Percentiles rank a stretch among this genome's conserved stretches.
phyloP scores from a whole-genome alignment of 2,888 invertebrate genomes.

The Drosophila mercatorum region DNA sequence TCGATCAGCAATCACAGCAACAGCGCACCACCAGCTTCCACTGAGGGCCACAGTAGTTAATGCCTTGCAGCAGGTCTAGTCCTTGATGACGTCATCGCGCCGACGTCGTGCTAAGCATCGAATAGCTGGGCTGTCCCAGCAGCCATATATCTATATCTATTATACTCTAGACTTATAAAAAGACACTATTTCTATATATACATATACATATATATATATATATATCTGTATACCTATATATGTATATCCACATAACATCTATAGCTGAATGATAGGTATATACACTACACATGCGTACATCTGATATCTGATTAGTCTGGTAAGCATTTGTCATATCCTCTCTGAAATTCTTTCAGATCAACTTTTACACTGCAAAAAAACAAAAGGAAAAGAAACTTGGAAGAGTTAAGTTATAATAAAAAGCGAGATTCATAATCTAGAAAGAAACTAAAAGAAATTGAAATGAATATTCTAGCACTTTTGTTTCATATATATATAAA shows the following conservation, averaged over 20 bases:
- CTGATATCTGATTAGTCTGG: slow-evolving; percentile 12
- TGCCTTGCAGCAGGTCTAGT: slow-evolving; percentile 26
- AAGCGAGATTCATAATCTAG: background rate
- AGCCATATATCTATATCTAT: slow-evolving; percentile 43
- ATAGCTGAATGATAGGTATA: background rate
- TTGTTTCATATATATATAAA: background rate
- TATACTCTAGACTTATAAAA: slow-evolving; percentile 13
- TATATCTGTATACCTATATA: background rate
- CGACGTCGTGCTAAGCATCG: slow-evolving; percentile 56
- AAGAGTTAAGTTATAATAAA: background rate
- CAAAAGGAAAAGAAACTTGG: background rate
- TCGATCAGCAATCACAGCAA: slow-evolving; percentile 37
- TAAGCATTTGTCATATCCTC: slow-evolving; percentile 3
- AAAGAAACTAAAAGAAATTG: slow-evolving; percentile 4
- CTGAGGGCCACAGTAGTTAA: slow-evolving; percentile 18
- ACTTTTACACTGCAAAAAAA: background rate
- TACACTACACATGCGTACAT: too few relatives aligned
- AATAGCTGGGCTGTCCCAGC: slow-evolving; percentile 55
- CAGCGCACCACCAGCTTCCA: slow-evolving; percentile 58
- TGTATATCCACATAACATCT: background rate
- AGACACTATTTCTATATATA: background rate
- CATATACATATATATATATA: background rate
- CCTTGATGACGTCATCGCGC: slow-evolving; percentile 43
- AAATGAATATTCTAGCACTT: slow-evolving; percentile 37
- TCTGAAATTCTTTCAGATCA: background rate